phyloP scores from a whole-genome alignment of 2,113 vertebrate species.

The Tor tambroides region DNA sequence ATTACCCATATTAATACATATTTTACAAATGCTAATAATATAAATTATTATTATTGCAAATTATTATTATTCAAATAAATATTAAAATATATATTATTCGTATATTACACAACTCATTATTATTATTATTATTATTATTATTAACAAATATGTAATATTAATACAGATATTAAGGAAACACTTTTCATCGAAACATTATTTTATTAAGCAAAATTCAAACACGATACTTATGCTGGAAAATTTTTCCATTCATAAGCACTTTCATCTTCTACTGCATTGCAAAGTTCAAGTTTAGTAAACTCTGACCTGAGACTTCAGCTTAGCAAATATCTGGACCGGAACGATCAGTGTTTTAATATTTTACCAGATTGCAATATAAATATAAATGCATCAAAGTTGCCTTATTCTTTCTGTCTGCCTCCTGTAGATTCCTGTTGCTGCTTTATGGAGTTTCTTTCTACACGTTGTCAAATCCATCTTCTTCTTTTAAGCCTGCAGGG shows the following conservation, averaged over 20 bases:
- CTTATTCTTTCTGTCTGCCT: neutral
- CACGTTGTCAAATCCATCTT: constrained; percentile 7
- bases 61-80: too few relatives aligned
- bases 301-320: neutral
- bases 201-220: neutral
- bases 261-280: neutral
- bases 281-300: neutral
- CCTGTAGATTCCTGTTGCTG: neutral
- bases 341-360: neutral
- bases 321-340: neutral
- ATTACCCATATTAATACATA: too few relatives aligned
- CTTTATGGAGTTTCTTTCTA: neutral
- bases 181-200: neutral
- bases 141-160: too few relatives aligned
- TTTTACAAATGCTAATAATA: too few relatives aligned
- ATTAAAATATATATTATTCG: too few relatives aligned
- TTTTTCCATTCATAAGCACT: neutral
- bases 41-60: too few relatives aligned
- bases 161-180: neutral
- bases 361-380: neutral
- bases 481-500: constrained; percentile 16
- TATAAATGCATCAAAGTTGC: neutral
- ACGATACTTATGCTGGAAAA: neutral
- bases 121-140: too few relatives aligned
- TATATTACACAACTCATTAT: too few relatives aligned